Conservation (phyloP, 2,113 vertebrate species). For the Nestor notabilis region DNA sequence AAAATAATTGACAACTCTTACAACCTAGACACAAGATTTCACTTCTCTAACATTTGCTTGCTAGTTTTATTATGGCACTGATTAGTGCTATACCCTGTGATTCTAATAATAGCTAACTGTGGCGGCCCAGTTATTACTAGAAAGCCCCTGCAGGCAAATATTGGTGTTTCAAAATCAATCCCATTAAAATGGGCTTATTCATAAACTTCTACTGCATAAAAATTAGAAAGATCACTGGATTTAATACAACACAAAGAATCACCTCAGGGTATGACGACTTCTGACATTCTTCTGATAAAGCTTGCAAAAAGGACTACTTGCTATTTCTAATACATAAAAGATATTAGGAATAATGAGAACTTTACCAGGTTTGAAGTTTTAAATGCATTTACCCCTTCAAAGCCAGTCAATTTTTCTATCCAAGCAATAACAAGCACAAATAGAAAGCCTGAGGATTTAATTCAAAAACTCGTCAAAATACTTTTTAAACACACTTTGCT, state of each 20-base stretch:
- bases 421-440: not conserved
- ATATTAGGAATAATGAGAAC: not conserved
- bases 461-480: not conserved
- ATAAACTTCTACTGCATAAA: not conserved
- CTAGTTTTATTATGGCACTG: not conserved
- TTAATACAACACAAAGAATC: not conserved
- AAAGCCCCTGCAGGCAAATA: not conserved
- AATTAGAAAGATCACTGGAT: not conserved
- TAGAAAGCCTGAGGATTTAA: not conserved
- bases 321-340: not conserved
- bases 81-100: not conserved
- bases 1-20: not conserved
- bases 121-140: not conserved
- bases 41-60: not conserved
- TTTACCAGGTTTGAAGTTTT: not conserved
- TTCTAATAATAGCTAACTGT: not conserved
- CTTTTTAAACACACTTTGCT: not conserved
- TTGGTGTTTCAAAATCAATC: not conserved
- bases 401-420: not conserved
- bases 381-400: not conserved
- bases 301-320: not conserved
- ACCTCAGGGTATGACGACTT: not conserved
- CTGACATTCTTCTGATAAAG: not conserved
- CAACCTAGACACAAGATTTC: not conserved
- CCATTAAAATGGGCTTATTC: not conserved